A percentile compares a stretch with the other conserved stretches of the same genome.
phyloP scores from a whole-genome alignment of 2,888 invertebrate species.

The Endomychus coccineus region DNA sequence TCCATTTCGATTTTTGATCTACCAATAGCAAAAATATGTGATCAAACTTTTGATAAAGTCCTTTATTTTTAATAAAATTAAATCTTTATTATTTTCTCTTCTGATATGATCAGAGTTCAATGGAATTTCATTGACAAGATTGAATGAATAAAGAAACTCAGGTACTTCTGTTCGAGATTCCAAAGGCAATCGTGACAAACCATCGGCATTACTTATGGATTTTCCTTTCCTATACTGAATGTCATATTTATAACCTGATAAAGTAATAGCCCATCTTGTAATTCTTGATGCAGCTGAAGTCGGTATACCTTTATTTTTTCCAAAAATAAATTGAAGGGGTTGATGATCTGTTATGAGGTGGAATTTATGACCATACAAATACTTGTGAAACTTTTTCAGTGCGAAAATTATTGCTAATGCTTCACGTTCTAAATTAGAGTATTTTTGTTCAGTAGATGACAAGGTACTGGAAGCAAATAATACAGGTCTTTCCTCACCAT shows the following conservation, averaged over 20 bases:
- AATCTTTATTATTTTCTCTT: slow-evolving; percentile 5
- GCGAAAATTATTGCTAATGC: slow-evolving; percentile 16
- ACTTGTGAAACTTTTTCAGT: slow-evolving; percentile 18
- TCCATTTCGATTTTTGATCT: slow-evolving; percentile 22
- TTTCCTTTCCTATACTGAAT: too few species aligned
- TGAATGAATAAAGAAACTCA: neutral
- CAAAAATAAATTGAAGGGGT: slow-evolving; percentile 21
- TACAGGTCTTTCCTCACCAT: too few species aligned
- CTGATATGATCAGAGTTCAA: slow-evolving; percentile 9
- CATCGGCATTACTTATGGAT: slow-evolving; percentile 16
- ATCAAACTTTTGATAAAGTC: slow-evolving; percentile 14
- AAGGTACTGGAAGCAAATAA: too few species aligned
- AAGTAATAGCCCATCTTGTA: slow-evolving; percentile 17
- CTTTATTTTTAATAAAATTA: too few species aligned
- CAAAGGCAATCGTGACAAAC: slow-evolving; percentile 14
- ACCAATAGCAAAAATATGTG: slow-evolving; percentile 18
- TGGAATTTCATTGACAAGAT: slow-evolving; percentile 1
- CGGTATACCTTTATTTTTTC: slow-evolving; percentile 20
- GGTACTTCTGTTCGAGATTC: neutral
- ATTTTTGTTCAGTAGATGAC: slow-evolving; percentile 15
- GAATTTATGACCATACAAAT: too few species aligned
- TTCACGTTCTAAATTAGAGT: slow-evolving; percentile 16
- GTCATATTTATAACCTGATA: slow-evolving; percentile 19
- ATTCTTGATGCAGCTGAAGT: slow-evolving; percentile 16
- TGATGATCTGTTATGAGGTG: slow-evolving; percentile 18